phyloP scores from a whole-genome alignment of 2,888 invertebrate genomes.

The Anoplius nigerrimus region DNA sequence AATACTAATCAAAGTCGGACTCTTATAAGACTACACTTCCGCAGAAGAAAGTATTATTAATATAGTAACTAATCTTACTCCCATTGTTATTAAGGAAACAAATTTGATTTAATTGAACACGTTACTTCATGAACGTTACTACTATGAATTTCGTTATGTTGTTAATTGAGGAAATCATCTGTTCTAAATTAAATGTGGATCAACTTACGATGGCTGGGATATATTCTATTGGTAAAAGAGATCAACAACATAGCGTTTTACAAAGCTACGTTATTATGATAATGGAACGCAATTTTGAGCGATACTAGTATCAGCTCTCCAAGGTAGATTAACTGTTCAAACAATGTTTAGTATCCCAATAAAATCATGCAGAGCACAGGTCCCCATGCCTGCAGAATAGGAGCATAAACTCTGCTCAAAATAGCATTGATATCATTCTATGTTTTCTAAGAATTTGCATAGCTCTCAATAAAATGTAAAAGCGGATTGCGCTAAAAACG shows the following conservation, averaged over 20 bases:
- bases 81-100: not conserved
- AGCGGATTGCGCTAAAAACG: constrained; percentile 30
- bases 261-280: no score
- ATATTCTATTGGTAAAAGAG: no score
- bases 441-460: constrained; percentile 20
- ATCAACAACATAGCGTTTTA: no score
- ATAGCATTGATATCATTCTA: constrained; percentile 21
- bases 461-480: constrained; percentile 23
- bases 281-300: no score
- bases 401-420: constrained; percentile 18
- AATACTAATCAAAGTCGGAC: not conserved
- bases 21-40: no score
- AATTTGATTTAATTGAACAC: not conserved
- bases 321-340: not conserved
- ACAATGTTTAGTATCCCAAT: constrained; percentile 10
- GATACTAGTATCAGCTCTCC: not conserved
- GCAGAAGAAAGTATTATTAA: not conserved
- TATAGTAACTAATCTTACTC: not conserved
- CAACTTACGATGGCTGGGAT: no score
- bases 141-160: no score
- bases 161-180: no score
- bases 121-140: no score
- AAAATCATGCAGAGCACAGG: constrained; percentile 44
- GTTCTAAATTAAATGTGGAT: no score
- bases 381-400: constrained; percentile 39